Percentiles rank a stretch among this genome's conserved stretches.
phyloP scores from a whole-genome alignment of 1,140 invertebrate genomes.

The Drosophila punjabiensis region DNA sequence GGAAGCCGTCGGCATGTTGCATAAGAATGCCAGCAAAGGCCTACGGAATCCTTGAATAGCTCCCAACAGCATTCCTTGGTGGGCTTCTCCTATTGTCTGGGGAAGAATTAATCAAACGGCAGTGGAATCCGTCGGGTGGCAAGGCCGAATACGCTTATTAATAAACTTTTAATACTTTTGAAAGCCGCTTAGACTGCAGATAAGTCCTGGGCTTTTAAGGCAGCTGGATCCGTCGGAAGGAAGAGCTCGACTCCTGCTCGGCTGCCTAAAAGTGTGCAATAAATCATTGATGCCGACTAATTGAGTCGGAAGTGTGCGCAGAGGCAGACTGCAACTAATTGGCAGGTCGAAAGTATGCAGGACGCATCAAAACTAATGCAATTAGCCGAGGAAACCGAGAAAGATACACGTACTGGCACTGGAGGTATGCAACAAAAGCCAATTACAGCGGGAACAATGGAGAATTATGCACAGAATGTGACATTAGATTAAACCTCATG shows the following conservation, averaged over 20 bases:
- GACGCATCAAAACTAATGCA: constrained; percentile 59
- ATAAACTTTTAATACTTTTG: constrained; percentile 55
- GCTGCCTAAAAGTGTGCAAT: constrained; percentile 39
- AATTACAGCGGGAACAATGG: constrained; percentile 58
- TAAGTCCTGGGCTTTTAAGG: constrained; percentile 7
- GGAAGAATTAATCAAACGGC: constrained; percentile 16
- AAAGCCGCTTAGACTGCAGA: constrained; percentile 58
- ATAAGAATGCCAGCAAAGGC: no score
- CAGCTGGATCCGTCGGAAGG: constrained; percentile 7
- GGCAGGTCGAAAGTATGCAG: constrained; percentile 54
- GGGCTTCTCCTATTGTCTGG: constrained; percentile 14
- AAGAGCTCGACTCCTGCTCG: constrained; percentile 2
- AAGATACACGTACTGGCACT: constrained; percentile 25
- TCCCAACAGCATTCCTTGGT: constrained; percentile 4
- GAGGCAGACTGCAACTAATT: constrained; percentile 34
- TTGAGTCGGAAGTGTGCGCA: constrained; percentile 52
- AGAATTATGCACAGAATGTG: constrained; percentile 68
- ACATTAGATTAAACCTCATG: constrained; percentile 67
- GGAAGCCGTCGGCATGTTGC: constrained; percentile 15
- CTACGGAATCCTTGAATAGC: neutral
- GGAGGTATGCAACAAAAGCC: constrained; percentile 57
- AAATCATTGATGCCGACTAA: constrained; percentile 65
- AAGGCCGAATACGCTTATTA: constrained; percentile 55
- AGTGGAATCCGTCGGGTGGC: neutral
- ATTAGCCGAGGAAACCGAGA: constrained; percentile 50